Conservation (phyloP, 2,113 vertebrate species). For the Bos javanicus region DNA sequence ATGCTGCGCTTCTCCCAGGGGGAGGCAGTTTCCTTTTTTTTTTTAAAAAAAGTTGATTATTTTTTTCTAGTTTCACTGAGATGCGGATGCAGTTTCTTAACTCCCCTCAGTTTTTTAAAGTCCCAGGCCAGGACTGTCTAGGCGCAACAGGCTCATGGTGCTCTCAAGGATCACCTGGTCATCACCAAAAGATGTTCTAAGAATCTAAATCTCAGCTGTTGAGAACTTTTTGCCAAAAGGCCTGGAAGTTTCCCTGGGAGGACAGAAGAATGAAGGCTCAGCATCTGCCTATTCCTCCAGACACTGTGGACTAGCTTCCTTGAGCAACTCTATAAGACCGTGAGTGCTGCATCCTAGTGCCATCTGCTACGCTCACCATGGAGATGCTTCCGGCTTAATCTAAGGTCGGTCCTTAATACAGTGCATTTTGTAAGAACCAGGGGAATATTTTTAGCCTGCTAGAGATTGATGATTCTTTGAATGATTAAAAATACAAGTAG, state of each 20-base stretch:
- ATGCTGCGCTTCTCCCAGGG: neutral
- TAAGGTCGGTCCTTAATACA: neutral
- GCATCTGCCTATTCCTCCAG: neutral
- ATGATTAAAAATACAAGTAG: neutral
- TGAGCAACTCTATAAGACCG: neutral
- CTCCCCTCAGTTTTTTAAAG: neutral
- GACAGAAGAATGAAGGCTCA: neutral
- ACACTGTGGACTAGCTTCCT: neutral
- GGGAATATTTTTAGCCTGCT: neutral
- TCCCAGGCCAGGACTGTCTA: neutral
- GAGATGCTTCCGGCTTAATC: neutral
- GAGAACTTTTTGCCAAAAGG: constrained; percentile 18
- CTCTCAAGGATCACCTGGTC: neutral
- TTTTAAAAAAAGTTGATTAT: neutral
- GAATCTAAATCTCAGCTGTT: constrained; percentile 15
- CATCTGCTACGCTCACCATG: neutral
- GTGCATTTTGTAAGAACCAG: neutral
- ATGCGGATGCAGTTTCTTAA: neutral
- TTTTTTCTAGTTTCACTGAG: neutral
- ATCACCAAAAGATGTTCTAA: neutral
- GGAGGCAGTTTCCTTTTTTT: neutral
- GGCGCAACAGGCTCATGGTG: neutral
- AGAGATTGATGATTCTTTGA: neutral
- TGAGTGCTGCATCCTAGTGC: neutral
- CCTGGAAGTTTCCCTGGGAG: neutral